Evolutionary conservation across 1,140 invertebrate species (phyloP).

Genomic region (Drosophila rhopaloa): DNA sequence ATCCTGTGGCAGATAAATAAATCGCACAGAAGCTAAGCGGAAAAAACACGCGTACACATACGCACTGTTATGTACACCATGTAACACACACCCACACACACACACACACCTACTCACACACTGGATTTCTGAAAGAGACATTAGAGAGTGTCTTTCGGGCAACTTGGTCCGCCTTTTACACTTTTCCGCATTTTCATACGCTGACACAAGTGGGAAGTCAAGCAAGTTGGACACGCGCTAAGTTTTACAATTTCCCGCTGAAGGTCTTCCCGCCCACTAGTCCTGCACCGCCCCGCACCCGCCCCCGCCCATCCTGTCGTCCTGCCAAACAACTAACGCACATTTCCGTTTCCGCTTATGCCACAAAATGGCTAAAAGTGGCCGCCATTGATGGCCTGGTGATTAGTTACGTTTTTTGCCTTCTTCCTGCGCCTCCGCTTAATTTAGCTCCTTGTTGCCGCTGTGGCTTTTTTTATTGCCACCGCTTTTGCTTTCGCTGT

Average conservation of each 20-base stretch:
- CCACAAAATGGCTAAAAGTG: conserved; percentile 48
- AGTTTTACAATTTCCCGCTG: conserved; percentile 71
- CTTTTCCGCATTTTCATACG: conserved; percentile 12
- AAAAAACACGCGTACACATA: conserved; percentile 42
- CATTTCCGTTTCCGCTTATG: conserved; percentile 64
- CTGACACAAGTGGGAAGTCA: conserved; percentile 62
- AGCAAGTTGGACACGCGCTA: conserved; percentile 68
- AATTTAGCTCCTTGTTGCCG: conserved; percentile 33
- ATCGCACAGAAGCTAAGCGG: conserved; percentile 40
- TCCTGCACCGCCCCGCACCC: conserved; percentile 10
- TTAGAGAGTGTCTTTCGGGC: conserved; percentile 31
- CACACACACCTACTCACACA: not conserved
- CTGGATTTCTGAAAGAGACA: conserved; percentile 21
- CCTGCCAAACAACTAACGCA: conserved; percentile 54
- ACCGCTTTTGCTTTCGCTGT: conserved; percentile 7
- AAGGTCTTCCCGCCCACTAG: conserved; percentile 56
- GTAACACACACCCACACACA: not conserved
- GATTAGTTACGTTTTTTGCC: conserved; percentile 49
- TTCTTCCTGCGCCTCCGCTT: conserved; percentile 20
- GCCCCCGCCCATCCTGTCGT: conserved; percentile 13
- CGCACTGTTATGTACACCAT: conserved; percentile 24
- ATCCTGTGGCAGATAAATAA: conserved; percentile 37
- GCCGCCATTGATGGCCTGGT: conserved; percentile 47
- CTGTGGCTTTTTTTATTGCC: conserved; percentile 28
- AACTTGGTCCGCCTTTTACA: conserved; percentile 21